A percentile compares a stretch with the other conserved stretches of the same genome.
phyloP scores from a whole-genome alignment of 2,888 invertebrate species.

The Cheiracanthium punctorium region DNA sequence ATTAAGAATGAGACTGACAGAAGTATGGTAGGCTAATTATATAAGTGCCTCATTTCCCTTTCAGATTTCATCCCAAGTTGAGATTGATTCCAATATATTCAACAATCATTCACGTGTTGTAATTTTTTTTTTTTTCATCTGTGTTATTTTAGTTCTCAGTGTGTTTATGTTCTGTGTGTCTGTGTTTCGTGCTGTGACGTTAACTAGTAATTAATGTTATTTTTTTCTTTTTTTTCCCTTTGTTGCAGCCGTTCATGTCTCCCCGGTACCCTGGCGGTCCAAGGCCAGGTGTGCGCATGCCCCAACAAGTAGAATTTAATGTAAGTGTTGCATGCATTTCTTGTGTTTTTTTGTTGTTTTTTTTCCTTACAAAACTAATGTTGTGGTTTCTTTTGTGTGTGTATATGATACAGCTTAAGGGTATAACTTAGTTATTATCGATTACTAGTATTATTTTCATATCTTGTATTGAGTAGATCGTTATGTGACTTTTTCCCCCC shows the following conservation, averaged over 20 bases:
- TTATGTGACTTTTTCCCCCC: no score
- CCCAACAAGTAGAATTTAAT: conserved; percentile 91
- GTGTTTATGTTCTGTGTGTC: background rate
- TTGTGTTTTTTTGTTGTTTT: background rate
- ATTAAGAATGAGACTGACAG: no score
- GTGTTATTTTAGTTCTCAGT: background rate
- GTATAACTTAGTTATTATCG: background rate
- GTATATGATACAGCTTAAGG: background rate
- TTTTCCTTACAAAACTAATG: no score
- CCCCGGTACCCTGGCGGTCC: conserved; percentile 96
- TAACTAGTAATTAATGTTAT: background rate
- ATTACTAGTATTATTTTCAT: no score
- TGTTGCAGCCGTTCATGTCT: conserved; percentile 92
- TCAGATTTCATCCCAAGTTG: no score
- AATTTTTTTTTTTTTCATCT: no score
- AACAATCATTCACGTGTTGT: no score
- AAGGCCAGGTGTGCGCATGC: conserved; percentile 93
- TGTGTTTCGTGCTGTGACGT: no score
- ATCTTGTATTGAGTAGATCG: no score
- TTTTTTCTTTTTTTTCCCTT: background rate
- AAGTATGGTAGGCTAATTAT: no score
- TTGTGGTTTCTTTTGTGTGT: background rate
- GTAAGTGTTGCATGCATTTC: conserved; percentile 75
- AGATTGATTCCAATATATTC: no score
- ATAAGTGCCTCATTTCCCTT: no score